Evolutionary conservation across 37 sponge, comb jelly and placozoan species (phyloP).

Genomic region (Bolinopsis microptera): DNA sequence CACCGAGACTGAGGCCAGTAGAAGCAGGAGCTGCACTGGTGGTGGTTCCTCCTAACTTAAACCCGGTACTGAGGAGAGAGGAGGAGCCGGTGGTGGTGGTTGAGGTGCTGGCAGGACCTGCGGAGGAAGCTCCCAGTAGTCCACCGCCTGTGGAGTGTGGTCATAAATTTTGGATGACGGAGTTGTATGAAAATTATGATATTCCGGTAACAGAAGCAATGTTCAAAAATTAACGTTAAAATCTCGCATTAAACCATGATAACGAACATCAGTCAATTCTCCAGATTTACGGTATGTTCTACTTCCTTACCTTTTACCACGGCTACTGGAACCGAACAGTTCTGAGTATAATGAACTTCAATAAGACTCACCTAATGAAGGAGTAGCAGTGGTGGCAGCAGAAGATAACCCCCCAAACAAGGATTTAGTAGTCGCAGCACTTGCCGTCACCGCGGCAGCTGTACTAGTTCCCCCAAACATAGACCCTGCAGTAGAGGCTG

Average conservation of each 20-base stretch:
- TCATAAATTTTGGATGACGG: not conserved
- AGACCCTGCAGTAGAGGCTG: not conserved
- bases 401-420: not conserved
- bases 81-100: not conserved
- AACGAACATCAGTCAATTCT: no score
- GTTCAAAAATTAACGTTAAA: no score
- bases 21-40: not conserved
- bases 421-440: not conserved
- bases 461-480: not conserved
- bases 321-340: no score
- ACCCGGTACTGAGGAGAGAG: not conserved
- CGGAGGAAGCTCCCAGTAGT: not conserved
- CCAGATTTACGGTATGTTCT: no score
- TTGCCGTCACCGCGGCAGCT: not conserved
- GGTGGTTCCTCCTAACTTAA: constrained; percentile 16
- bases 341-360: no score
- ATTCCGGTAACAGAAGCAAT: no score
- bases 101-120: not conserved
- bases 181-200: not conserved
- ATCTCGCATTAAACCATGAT: no score
- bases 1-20: not conserved
- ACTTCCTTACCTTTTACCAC: no score
- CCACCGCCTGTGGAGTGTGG: not conserved
- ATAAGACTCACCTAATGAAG: not conserved
- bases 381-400: not conserved